A percentile compares a stretch with the other conserved stretches of the same genome.
Conservation (phyloP, 1,140 invertebrate species). For the Drosophila repleta region DNA sequence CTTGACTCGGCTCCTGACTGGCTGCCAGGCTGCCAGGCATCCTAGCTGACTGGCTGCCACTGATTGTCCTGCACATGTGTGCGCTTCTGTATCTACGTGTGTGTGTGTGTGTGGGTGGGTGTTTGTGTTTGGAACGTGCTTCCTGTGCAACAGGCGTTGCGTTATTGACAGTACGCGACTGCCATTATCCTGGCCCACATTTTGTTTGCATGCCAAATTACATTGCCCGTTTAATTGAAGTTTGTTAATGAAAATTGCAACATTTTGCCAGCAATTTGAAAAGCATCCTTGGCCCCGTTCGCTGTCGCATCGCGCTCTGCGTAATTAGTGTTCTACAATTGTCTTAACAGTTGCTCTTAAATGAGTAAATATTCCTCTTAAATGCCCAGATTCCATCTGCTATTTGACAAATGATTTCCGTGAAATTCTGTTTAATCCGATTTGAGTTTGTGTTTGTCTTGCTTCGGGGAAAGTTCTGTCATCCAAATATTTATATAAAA, state of each 20-base stretch:
- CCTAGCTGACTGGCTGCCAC: constrained; percentile 9
- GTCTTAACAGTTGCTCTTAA: not conserved
- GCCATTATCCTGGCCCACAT: constrained; percentile 75
- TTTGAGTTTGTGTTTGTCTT: not conserved
- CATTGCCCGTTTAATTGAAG: constrained; percentile 79
- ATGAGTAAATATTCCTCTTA: not conserved
- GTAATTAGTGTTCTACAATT: not conserved
- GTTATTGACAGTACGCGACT: constrained; percentile 60
- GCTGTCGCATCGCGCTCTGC: constrained; percentile 1
- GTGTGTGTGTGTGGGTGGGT: constrained; percentile 31
- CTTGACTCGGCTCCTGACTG: constrained; percentile 55
- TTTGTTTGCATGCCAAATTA: constrained; percentile 81
- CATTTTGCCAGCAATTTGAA: constrained; percentile 58
- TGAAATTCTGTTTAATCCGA: constrained; percentile 5
- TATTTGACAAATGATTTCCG: constrained; percentile 20
- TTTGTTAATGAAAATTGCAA: constrained; percentile 80
- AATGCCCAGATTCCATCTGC: not conserved
- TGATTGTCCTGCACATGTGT: constrained; percentile 28
- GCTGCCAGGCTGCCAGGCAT: constrained; percentile 3
- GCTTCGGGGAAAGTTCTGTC: constrained; percentile 17
- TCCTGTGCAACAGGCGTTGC: constrained; percentile 61
- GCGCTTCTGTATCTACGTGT: constrained; percentile 17
- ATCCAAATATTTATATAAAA: constrained; percentile 6
- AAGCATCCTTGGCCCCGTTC: constrained; percentile 24
- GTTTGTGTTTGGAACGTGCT: constrained; percentile 56